Conservation (phyloP, 1,140 invertebrate species). For the Achroia grisella region DNA sequence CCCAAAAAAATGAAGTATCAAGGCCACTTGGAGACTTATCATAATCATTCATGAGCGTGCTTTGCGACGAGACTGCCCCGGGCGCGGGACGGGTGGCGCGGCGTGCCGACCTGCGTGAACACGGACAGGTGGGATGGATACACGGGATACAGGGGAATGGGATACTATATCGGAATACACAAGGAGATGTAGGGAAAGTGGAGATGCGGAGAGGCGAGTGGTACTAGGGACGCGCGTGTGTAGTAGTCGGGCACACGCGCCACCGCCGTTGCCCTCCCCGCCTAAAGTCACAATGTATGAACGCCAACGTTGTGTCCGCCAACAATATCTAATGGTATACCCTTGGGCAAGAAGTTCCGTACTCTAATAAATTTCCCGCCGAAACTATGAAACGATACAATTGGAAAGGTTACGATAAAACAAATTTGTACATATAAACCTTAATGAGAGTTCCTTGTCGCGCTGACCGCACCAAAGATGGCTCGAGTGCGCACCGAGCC, state of each 20-base stretch:
- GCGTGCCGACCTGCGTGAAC: too few relatives aligned
- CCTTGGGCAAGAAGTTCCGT: constrained; percentile 60
- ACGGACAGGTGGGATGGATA: too few relatives aligned
- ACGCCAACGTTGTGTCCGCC: constrained; percentile 50
- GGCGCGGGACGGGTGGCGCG: neutral
- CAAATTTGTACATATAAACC: constrained; percentile 64
- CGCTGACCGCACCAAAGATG: constrained; percentile 5
- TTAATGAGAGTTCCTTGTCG: constrained; percentile 26
- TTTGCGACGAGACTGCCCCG: constrained; percentile 38
- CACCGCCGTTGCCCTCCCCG: neutral
- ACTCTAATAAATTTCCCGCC: constrained; percentile 55
- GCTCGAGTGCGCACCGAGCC: neutral
- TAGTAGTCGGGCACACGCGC: too few relatives aligned
- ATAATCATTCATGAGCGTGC: constrained; percentile 45
- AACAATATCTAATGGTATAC: constrained; percentile 68
- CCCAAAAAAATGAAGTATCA: constrained; percentile 69
- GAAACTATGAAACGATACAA: constrained; percentile 60
- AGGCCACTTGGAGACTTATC: constrained; percentile 71
- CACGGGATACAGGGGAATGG: too few relatives aligned
- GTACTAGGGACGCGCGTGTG: too few relatives aligned
- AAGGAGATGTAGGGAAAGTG: too few relatives aligned
- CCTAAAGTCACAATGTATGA: constrained; percentile 19
- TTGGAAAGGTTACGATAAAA: constrained; percentile 46
- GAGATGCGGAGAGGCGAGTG: neutral
- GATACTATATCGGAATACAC: too few relatives aligned